Conservation (phyloP, 1,140 invertebrate species). For the Yoshiicerus persimilis region DNA sequence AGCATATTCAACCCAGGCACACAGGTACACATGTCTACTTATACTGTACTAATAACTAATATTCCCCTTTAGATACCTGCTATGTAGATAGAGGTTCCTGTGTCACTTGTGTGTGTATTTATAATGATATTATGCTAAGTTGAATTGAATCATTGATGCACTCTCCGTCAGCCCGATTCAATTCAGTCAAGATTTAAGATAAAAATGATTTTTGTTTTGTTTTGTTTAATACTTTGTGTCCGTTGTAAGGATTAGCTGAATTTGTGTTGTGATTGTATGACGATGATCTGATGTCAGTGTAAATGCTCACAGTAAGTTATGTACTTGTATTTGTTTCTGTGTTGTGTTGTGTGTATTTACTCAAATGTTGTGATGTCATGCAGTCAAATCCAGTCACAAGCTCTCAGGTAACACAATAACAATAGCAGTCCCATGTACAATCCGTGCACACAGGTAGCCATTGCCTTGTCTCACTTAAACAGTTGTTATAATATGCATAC, state of each 20-base stretch:
- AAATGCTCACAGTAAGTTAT: not conserved
- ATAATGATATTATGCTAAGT: not conserved
- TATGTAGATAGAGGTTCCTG: no score
- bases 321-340: not conserved
- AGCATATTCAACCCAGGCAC: no score
- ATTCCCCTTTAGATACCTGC: no score
- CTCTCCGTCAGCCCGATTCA: not conserved
- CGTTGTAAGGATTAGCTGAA: not conserved
- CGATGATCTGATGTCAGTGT: not conserved
- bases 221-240: not conserved
- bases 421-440: not conserved
- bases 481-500: not conserved
- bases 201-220: constrained; percentile 1
- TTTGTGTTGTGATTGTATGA: not conserved
- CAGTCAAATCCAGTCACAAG: not conserved
- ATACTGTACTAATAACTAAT: no score
- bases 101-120: not conserved
- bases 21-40: no score
- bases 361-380: not conserved
- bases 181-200: not conserved
- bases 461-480: not conserved
- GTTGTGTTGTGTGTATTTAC: not conserved
- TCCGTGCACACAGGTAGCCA: no score
- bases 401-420: not conserved
- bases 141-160: not conserved